Percentiles rank a stretch among this genome's conserved stretches.
phyloP scores from a whole-genome alignment of 2,888 invertebrate genomes.

The Campoplex capitator region DNA sequence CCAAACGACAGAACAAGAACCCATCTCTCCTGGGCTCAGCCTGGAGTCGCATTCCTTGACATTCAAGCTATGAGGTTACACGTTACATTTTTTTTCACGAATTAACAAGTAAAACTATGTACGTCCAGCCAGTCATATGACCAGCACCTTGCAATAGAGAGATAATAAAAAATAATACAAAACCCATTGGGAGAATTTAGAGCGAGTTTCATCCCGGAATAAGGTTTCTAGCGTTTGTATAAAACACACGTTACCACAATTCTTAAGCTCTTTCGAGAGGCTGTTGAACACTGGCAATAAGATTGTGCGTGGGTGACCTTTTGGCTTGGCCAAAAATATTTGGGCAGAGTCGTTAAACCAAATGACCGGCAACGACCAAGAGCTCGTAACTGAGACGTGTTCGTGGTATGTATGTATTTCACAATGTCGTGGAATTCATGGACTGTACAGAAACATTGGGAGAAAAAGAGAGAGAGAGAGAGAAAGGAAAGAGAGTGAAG shows the following conservation, averaged over 20 bases:
- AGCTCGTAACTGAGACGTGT: conserved; percentile 66
- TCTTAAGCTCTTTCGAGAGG: conserved; percentile 50
- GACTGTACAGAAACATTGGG: conserved; percentile 38
- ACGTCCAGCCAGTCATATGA: conserved; percentile 20
- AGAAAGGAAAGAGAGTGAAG: background rate
- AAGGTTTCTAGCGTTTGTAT: background rate
- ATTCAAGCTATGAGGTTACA: conserved; percentile 12
- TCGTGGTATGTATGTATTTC: conserved; percentile 55
- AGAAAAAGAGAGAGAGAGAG: conserved; percentile 22
- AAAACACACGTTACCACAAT: conserved; percentile 41
- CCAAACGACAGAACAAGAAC: conserved; percentile 55
- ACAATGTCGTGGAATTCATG: conserved; percentile 41
- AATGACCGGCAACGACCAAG: conserved; percentile 75
- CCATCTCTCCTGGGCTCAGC: conserved; percentile 64
- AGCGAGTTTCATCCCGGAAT: conserved; percentile 10
- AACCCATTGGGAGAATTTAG: background rate
- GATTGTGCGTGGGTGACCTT: conserved; percentile 35
- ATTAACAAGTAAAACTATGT: conserved; percentile 20
- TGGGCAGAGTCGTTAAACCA: conserved; percentile 77
- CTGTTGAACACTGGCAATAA: conserved; percentile 37
- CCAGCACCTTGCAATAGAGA: background rate
- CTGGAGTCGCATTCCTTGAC: conserved; percentile 72
- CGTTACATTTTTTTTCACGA: background rate
- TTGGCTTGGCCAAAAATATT: conserved; percentile 73
- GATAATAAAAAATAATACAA: conserved; percentile 10